These are phyloP conservation scores for Leptura quadrifasciata DNA, from an alignment of 2,888 invertebrate genomes.

Conservation along the genomic window DNA sequence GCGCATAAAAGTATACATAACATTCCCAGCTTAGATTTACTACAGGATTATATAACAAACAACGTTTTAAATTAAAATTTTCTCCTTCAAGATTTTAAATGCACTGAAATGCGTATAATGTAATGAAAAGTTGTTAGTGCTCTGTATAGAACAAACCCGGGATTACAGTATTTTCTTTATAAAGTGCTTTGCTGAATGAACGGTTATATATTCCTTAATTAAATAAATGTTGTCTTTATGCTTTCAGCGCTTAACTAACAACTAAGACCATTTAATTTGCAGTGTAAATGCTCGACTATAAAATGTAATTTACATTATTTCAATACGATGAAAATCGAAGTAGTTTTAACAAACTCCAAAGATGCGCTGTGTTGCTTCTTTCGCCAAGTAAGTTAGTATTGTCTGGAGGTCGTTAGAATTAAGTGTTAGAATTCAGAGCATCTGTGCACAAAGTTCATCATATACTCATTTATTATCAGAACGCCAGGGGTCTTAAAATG, in stretches of 20 bases:
- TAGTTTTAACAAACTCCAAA: no score
- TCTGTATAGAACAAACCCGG: constrained; percentile 16
- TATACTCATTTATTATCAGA: no score
- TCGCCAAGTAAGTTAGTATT: no score
- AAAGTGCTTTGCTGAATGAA: constrained; percentile 15
- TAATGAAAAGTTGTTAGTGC: constrained; percentile 25
- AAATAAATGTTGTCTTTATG: constrained; percentile 19
- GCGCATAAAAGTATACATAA: not conserved
- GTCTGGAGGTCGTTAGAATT: no score
- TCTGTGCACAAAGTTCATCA: no score
- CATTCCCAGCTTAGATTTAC: constrained; percentile 8
- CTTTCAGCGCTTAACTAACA: not conserved
- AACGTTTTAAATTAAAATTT: constrained; percentile 20
- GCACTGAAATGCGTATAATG: constrained; percentile 29
- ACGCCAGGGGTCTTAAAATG: no score
- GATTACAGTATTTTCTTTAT: constrained; percentile 21
- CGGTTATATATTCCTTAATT: constrained; percentile 27
- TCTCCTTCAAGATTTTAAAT: constrained; percentile 3
- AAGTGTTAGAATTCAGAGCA: no score
- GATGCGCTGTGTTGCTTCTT: no score
- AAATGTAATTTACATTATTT: not conserved
- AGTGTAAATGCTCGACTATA: not conserved
- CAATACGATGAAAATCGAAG: not conserved
- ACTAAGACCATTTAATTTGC: not conserved
- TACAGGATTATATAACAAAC: constrained; percentile 17